These are phyloP conservation scores for Hypolimnas misippus DNA, from an alignment of 2,888 invertebrate genomes.

Conservation along the genomic window DNA sequence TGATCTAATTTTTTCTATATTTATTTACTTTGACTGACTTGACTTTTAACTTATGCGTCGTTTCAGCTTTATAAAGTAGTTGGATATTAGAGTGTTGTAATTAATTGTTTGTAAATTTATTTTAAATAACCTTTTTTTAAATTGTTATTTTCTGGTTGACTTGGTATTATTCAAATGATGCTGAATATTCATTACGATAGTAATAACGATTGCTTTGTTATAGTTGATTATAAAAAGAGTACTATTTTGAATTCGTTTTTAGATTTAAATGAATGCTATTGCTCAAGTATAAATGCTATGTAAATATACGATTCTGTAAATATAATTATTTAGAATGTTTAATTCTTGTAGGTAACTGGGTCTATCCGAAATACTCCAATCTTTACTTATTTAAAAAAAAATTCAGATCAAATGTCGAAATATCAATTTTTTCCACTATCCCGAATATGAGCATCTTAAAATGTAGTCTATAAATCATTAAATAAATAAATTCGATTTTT, in stretches of 20 bases:
- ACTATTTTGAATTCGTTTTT: not conserved
- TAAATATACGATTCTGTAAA: slow-evolving; percentile 31
- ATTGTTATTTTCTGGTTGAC: not conserved
- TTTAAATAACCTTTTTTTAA: not conserved
- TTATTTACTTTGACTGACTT: not conserved
- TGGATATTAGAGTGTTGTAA: not conserved
- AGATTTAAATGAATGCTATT: slow-evolving; percentile 1
- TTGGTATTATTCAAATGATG: not conserved
- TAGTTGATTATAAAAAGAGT: not conserved
- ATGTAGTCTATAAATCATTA: too few species aligned
- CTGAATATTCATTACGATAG: not conserved
- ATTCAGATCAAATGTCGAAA: not conserved
- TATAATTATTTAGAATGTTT: slow-evolving; percentile 17
- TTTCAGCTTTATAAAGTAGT: not conserved
- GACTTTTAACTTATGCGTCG: not conserved
- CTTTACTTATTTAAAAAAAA: too few species aligned
- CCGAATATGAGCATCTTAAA: not conserved
- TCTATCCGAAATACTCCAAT: too few species aligned
- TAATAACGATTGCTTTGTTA: not conserved
- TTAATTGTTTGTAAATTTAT: not conserved
- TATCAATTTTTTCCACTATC: not conserved
- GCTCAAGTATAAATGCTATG: slow-evolving; percentile 25
- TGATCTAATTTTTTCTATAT: slow-evolving; percentile 50
- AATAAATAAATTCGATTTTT: not conserved
- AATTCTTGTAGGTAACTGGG: not conserved